phyloP scores from a whole-genome alignment of 2,113 vertebrate genomes.

The Lepidothrix coronata region DNA sequence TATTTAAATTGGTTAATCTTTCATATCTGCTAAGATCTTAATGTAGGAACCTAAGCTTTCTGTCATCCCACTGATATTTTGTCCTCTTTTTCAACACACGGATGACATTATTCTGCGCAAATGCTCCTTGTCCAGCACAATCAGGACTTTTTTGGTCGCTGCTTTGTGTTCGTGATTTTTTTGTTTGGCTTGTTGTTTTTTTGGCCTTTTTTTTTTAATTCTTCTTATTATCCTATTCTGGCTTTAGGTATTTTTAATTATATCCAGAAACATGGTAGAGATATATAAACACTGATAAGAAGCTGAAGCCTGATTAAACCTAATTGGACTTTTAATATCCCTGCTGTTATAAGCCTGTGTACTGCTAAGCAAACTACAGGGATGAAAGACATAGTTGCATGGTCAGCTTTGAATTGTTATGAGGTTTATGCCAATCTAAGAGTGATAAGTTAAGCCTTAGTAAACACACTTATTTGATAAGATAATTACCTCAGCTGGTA shows the following conservation, averaged over 20 bases:
- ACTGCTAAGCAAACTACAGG: neutral
- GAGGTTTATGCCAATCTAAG: neutral
- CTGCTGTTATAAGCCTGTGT: neutral
- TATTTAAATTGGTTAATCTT: neutral
- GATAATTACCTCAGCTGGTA: neutral
- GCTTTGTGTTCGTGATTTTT: neutral
- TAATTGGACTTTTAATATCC: constrained; percentile 7
- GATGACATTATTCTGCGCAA: neutral
- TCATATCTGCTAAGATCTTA: neutral
- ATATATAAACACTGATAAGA: neutral
- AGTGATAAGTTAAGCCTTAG: neutral
- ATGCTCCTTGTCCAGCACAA: neutral
- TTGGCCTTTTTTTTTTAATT: neutral
- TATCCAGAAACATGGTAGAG: neutral
- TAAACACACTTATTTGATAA: constrained; percentile 6
- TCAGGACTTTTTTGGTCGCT: neutral
- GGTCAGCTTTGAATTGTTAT: constrained; percentile 8
- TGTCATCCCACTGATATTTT: neutral
- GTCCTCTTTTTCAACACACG: neutral
- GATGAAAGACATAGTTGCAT: neutral
- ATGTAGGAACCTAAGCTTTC: neutral
- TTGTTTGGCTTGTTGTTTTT: neutral
- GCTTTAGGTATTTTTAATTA: neutral
- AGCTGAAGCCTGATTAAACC: neutral
- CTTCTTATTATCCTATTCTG: neutral